phyloP scores from a whole-genome alignment of 2,113 vertebrate genomes.

The Chamaea fasciata region DNA sequence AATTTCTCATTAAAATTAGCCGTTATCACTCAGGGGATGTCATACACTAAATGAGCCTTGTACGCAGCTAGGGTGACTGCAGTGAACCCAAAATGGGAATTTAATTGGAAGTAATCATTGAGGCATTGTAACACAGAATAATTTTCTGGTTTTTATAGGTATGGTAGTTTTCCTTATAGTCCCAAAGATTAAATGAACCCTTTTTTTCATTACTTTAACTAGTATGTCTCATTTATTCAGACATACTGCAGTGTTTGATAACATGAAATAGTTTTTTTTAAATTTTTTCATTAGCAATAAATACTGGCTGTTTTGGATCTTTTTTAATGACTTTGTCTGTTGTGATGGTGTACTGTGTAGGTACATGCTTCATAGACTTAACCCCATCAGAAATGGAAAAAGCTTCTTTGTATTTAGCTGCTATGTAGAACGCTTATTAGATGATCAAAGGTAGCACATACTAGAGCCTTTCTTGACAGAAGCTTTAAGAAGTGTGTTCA shows the following conservation, averaged over 20 bases:
- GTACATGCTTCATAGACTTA: not conserved
- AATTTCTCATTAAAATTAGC: not conserved
- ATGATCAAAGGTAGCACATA: not conserved
- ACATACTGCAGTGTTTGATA: not conserved
- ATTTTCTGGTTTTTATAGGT: not conserved
- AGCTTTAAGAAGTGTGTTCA: not conserved
- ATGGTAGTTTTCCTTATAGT: not conserved
- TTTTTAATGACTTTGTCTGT: not conserved
- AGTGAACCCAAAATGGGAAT: not conserved
- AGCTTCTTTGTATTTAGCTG: not conserved
- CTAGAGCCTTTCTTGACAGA: not conserved
- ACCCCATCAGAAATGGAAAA: not conserved
- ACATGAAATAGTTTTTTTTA: not conserved
- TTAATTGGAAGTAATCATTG: not conserved
- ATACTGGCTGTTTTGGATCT: not conserved
- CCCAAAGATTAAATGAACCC: not conserved
- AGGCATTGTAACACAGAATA: not conserved
- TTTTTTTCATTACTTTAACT: not conserved
- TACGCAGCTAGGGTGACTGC: not conserved
- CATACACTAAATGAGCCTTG: not conserved
- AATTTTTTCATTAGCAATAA: not conserved
- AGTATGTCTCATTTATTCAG: not conserved
- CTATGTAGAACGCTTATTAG: not conserved
- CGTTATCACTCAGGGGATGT: not conserved
- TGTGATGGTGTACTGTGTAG: not conserved